Percentiles rank a stretch among this genome's conserved stretches.
These are phyloP conservation scores for Allygus modestus DNA, from an alignment of 2,888 invertebrate genomes.

Conservation along the genomic window DNA sequence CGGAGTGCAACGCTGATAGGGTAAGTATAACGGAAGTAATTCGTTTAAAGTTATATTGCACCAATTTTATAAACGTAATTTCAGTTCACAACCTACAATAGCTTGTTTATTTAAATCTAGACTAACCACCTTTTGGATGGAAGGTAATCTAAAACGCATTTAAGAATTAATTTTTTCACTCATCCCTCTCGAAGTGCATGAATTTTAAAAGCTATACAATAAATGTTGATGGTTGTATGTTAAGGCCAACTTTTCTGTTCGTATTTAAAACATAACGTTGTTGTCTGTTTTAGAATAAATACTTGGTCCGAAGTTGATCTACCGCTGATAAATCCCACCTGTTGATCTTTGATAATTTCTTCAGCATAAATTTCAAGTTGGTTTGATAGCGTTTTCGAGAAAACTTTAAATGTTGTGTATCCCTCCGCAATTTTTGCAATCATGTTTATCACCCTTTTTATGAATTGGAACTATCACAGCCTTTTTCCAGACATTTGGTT, in stretches of 20 bases:
- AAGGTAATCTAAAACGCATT: too few species aligned
- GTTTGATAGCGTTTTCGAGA: slow-evolving; percentile 50
- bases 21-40: too few species aligned
- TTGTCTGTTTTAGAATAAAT: slow-evolving; percentile 39
- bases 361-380: slow-evolving; percentile 58
- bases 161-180: too few species aligned
- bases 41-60: too few species aligned
- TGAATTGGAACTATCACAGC: slow-evolving; percentile 71
- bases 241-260: too few species aligned
- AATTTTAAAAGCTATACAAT: too few species aligned
- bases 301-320: slow-evolving; percentile 61
- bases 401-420: slow-evolving; percentile 63
- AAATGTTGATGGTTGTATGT: slow-evolving; percentile 52
- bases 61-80: too few species aligned
- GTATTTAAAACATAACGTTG: slow-evolving; percentile 49
- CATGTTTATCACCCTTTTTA: slow-evolving; percentile 64
- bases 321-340: slow-evolving; percentile 53
- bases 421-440: slow-evolving; percentile 64
- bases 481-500: slow-evolving; percentile 71
- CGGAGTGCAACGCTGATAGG: too few species aligned
- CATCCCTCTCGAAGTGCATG: too few species aligned
- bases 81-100: too few species aligned
- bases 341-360: slow-evolving; percentile 56
- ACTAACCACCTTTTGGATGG: too few species aligned
- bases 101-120: too few species aligned